A percentile compares a stretch with the other conserved stretches of the same genome.
phyloP scores from a whole-genome alignment of 2,797 vertebrate species.

The Dromococcyx pavoninus region DNA sequence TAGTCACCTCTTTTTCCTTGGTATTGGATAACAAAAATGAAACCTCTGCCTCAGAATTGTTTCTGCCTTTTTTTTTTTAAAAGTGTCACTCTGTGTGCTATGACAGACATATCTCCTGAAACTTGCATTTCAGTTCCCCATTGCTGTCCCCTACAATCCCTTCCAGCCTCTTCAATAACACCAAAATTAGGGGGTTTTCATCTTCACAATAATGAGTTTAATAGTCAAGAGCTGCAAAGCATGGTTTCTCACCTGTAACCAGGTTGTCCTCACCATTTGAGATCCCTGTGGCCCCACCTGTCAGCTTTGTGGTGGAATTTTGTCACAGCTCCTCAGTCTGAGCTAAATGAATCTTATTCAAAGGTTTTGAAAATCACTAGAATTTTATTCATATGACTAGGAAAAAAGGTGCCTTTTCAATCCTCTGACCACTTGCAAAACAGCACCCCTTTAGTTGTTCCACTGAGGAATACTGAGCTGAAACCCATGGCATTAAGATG shows the following conservation, averaged over 20 bases:
- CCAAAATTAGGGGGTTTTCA: not conserved
- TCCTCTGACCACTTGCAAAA: not conserved
- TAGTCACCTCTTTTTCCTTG: not conserved
- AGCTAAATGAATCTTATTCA: not conserved
- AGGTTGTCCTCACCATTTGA: not conserved
- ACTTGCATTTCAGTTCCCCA: not conserved
- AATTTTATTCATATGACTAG: not conserved
- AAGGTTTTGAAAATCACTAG: not conserved
- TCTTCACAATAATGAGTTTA: not conserved
- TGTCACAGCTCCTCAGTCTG: not conserved
- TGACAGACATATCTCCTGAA: not conserved
- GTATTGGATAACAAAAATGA: not conserved
- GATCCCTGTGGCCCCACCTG: not conserved
- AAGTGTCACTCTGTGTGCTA: accelerated
- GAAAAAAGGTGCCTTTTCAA: not conserved
- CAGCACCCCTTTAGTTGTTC: not conserved
- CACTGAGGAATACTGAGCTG: not conserved
- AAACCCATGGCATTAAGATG: not conserved
- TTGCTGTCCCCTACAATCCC: not conserved
- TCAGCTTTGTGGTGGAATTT: not conserved
- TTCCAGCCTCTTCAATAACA: not conserved
- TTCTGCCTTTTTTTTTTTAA: not conserved
- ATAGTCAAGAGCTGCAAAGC: not conserved
- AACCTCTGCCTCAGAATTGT: not conserved
- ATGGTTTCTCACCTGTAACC: not conserved